Evolutionary conservation across 2,797 vertebrate genomes (phyloP).

Genomic region (Danio albolineatus): DNA sequence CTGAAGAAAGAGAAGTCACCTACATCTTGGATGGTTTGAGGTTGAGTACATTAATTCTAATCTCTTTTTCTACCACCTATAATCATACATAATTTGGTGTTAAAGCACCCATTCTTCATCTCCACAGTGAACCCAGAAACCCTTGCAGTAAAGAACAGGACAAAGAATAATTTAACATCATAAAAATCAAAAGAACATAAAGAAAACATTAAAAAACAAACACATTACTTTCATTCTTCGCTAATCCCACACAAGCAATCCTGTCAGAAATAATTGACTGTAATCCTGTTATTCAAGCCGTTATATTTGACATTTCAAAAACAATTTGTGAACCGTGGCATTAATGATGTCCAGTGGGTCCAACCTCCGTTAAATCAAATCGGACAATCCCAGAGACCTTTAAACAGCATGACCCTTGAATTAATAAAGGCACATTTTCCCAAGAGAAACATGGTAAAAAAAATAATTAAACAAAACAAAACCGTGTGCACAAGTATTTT

Average conservation of each 20-base stretch:
- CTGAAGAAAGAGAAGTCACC: too few species aligned
- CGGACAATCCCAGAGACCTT: slow-evolving; percentile 68
- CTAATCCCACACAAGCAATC: slow-evolving; percentile 65
- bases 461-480: neutral
- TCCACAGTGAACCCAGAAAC: slow-evolving; percentile 2
- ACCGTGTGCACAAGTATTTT: slow-evolving; percentile 21
- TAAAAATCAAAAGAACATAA: neutral
- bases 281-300: slow-evolving; percentile 73
- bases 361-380: slow-evolving; percentile 66
- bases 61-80: too few species aligned
- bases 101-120: neutral
- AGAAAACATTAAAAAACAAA: slow-evolving; percentile 35
- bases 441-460: slow-evolving; percentile 40
- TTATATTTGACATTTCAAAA: slow-evolving; percentile 74
- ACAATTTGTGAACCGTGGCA: slow-evolving; percentile 74
- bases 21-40: too few species aligned
- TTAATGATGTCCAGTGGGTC: slow-evolving; percentile 68
- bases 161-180: slow-evolving; percentile 23
- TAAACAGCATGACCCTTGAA: slow-evolving; percentile 68
- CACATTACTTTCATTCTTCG: slow-evolving; percentile 55
- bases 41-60: too few species aligned
- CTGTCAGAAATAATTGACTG: slow-evolving; percentile 69
- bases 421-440: slow-evolving; percentile 62
- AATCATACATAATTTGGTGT: too few species aligned
- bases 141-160: slow-evolving; percentile 15